phyloP scores from a whole-genome alignment of 2,888 invertebrate genomes.

The Synergus japonicus region DNA sequence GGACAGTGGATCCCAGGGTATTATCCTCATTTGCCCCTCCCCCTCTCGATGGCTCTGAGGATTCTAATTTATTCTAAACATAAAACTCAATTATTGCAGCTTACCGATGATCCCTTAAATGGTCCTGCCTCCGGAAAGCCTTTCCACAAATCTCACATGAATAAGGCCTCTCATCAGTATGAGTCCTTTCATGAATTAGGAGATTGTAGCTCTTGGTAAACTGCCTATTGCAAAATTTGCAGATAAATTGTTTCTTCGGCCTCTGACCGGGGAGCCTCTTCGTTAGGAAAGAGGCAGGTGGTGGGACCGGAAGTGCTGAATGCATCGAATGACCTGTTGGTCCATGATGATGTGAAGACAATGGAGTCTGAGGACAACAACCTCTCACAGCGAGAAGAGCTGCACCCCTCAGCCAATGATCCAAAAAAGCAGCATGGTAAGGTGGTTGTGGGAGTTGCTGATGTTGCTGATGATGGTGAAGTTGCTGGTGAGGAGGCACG shows the following conservation, averaged over 20 bases:
- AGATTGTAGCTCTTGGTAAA: slow-evolving; percentile 99
- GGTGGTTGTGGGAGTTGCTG: slow-evolving; percentile 61
- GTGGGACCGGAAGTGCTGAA: slow-evolving; percentile 65
- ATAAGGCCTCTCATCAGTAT: slow-evolving; percentile 98
- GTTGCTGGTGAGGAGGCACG: slow-evolving; percentile 51
- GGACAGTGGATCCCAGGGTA: too few species aligned
- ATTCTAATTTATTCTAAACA: too few species aligned
- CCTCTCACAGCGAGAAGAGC: slow-evolving; percentile 70
- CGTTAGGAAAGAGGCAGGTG: slow-evolving; percentile 80
- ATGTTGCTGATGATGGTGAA: slow-evolving; percentile 54
- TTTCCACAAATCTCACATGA: slow-evolving; percentile 99
- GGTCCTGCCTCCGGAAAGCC: slow-evolving; percentile 97
- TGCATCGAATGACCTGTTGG: slow-evolving; percentile 53
- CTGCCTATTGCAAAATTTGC: slow-evolving; percentile 97
- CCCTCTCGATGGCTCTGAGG: too few species aligned
- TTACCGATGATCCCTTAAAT: slow-evolving; percentile 94
- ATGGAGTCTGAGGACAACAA: slow-evolving; percentile 73
- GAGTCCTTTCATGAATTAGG: slow-evolving; percentile 97
- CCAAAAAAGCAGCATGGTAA: slow-evolving; percentile 67
- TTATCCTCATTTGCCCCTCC: too few species aligned
- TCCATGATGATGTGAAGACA: slow-evolving; percentile 72
- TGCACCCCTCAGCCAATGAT: slow-evolving; percentile 72
- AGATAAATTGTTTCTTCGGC: slow-evolving; percentile 98
- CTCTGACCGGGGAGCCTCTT: slow-evolving; percentile 88
- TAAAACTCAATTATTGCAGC: slow-evolving; percentile 61